Evolutionary conservation across 2,888 invertebrate genomes (phyloP), one percentile per base, ranked within the genome.

Genomic region (Aricia artaxerxes): DNA sequence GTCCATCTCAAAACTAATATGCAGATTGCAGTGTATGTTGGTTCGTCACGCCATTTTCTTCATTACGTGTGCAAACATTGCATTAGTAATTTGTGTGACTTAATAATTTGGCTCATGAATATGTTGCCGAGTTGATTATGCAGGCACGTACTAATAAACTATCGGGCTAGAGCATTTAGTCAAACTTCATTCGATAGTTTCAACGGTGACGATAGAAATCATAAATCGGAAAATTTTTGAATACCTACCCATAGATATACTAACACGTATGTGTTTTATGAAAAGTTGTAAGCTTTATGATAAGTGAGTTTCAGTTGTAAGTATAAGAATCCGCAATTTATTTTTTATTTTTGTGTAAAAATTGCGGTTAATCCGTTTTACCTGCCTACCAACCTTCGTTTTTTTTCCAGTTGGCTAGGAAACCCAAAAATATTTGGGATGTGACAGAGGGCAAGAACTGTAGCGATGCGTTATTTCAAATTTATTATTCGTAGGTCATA

Each of bases 41-140:
- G 44, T 75, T 75, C 75, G 75, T 76, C 76, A 76, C 76, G 35
- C 35, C 53, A 49, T 49, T 76, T 76, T 76, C 57, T 44, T 75
- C 76, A 76, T 76, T 76, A 76, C 35, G 49, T 53, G 76, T 35
- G 76, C 53, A 76, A 76, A 76, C 57, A 76, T 76, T 53, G 53
- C 53, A 76, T 16, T 49, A 24, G 49, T 44, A 73, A 73, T 44
- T 73, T 73, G 49, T 73, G 24, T 49, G 31, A 76, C 53, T 76
- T 57, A 57, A 57, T 49, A 75, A 49, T 75, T 75, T 31, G 49
- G 38, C 76, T 35, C 35, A 76, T 76, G 53, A 76, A 76, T 76
- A 57, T 35, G 35, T 76, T 75, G 75, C 24, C 35, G 31, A 53
- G 31, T 49, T 75, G 9, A 75, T 76, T 76, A 75, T 13, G 76